These are phyloP conservation scores for Gonocerus acuteangulatus DNA, from an alignment of 2,888 invertebrate genomes.

Conservation along the genomic window DNA sequence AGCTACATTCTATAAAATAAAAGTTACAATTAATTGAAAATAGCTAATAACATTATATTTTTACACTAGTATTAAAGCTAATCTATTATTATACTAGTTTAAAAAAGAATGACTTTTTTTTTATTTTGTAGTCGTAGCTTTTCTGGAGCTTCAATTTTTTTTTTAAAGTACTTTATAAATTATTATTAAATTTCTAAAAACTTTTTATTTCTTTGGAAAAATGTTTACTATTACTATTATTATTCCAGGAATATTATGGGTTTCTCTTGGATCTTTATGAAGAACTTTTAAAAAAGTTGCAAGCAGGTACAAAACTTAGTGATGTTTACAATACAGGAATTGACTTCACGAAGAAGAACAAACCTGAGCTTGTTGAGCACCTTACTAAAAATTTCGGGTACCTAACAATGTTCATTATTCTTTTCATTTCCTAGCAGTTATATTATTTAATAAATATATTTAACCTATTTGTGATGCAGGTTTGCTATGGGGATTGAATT, in stretches of 20 bases:
- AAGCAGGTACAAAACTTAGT: conserved; percentile 72
- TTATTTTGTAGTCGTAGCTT: too few relatives aligned
- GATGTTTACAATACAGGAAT: conserved; percentile 81
- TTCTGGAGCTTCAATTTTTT: too few relatives aligned
- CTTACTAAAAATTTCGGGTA: conserved; percentile 89
- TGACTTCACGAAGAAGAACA: conserved; percentile 74
- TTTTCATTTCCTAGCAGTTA: background rate
- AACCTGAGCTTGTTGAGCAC: conserved; percentile 75
- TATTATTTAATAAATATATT: background rate
- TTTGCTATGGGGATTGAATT: conserved; percentile 99
- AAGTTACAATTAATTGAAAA: too few relatives aligned
- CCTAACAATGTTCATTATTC: conserved; percentile 30
- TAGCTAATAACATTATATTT: too few relatives aligned
- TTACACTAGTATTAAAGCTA: too few relatives aligned
- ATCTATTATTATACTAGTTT: too few relatives aligned
- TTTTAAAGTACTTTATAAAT: too few relatives aligned
- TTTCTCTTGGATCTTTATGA: conserved; percentile 84
- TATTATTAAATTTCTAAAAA: too few relatives aligned
- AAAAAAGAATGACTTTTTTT: too few relatives aligned
- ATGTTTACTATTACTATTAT: conserved; percentile 5
- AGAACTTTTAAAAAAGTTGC: conserved; percentile 75
- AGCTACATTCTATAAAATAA: too few relatives aligned
- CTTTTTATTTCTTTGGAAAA: too few relatives aligned
- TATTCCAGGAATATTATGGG: conserved; percentile 77
- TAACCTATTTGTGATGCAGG: conserved; percentile 42